Evolutionary conservation across 2,113 vertebrate genomes (phyloP).

Genomic region (Tonatia bakeri): DNA sequence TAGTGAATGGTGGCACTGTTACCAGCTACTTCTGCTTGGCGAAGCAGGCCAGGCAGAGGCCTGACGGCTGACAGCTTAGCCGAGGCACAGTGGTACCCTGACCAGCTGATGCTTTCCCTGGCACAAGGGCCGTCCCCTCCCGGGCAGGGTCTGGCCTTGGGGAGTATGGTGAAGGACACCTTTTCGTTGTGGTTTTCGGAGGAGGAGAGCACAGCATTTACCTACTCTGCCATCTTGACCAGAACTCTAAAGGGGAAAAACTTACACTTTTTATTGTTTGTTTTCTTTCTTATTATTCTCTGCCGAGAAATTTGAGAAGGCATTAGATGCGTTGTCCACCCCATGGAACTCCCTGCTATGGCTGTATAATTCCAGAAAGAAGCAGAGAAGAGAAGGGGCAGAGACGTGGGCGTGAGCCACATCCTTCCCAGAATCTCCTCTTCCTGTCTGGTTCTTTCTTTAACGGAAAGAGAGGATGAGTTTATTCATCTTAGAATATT

Average conservation of each 20-base stretch:
- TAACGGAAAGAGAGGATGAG: background rate
- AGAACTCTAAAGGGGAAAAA: background rate
- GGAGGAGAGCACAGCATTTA: background rate
- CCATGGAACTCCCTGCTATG: background rate
- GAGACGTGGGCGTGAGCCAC: background rate
- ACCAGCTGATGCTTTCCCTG: background rate
- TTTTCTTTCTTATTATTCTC: background rate
- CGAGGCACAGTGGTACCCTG: fast-evolving
- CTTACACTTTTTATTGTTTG: background rate
- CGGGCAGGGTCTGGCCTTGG: background rate
- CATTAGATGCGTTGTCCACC: background rate
- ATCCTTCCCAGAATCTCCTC: background rate
- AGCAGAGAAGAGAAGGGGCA: background rate
- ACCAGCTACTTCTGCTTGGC: background rate
- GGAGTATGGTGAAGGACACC: background rate
- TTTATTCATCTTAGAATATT: background rate
- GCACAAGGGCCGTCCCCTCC: background rate
- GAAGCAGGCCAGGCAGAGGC: background rate
- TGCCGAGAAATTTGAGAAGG: background rate
- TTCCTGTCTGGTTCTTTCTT: background rate
- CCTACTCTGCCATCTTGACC: background rate
- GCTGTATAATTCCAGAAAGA: background rate
- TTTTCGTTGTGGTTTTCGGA: background rate
- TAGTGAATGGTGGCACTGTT: background rate
- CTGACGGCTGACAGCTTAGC: background rate